These are phyloP conservation scores for Taenaris catops DNA, from an alignment of 2,888 invertebrate genomes.

Conservation along the genomic window DNA sequence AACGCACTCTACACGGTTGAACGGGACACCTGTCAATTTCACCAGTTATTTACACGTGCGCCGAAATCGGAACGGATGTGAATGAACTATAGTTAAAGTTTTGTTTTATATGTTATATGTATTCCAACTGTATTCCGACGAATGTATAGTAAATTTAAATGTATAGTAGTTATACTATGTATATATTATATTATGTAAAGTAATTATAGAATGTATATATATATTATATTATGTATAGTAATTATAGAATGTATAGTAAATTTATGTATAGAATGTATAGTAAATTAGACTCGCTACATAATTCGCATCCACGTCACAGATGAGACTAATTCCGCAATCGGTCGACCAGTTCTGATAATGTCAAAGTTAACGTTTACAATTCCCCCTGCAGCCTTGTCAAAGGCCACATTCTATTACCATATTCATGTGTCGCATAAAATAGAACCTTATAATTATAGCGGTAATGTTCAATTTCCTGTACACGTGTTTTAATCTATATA, in stretches of 20 bases:
- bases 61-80: conserved; percentile 11
- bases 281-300: conserved; percentile 1
- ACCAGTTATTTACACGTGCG: conserved; percentile 36
- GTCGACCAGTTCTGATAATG: conserved; percentile 43
- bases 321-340: conserved; percentile 33
- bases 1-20: conserved; percentile 52
- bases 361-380: conserved; percentile 50
- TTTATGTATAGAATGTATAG: too few species aligned
- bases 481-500: too few species aligned
- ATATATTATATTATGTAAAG: too few species aligned
- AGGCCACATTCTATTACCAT: conserved; percentile 27
- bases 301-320: conserved; percentile 12
- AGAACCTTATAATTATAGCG: not conserved
- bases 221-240: too few species aligned
- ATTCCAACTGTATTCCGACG: too few species aligned
- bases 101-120: too few species aligned
- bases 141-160: too few species aligned
- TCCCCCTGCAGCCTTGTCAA: conserved; percentile 44
- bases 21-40: conserved; percentile 47
- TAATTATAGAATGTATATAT: too few species aligned
- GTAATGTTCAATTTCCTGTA: conserved; percentile 1
- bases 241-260: too few species aligned
- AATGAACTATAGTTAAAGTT: conserved; percentile 4
- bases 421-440: not conserved
- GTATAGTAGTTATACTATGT: too few species aligned